Conservation (phyloP, 2,113 vertebrate species). For the Hyperopisus bebe region DNA sequence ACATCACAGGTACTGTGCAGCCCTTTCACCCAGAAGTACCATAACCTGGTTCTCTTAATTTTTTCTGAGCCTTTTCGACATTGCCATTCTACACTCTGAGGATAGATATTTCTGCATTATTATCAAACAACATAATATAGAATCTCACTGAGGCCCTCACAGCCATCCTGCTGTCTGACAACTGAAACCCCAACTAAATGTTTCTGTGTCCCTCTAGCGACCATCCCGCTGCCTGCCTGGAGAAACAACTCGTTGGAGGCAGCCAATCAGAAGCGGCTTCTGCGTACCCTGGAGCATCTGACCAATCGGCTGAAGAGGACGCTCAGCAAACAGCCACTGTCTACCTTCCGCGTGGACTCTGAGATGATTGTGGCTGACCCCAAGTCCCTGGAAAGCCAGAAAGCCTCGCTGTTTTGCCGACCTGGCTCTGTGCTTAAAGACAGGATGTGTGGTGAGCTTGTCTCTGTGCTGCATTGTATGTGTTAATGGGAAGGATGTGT, state of each 20-base stretch:
- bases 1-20: conserved; percentile 80
- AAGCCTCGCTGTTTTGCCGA: conserved; percentile 80
- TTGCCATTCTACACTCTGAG: neutral
- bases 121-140: neutral
- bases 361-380: conserved; percentile 84
- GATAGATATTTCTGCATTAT: neutral
- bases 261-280: conserved; percentile 83
- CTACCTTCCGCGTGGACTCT: conserved; percentile 80
- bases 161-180: neutral
- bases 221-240: conserved; percentile 81
- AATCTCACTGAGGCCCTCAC: conserved; percentile 1
- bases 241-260: conserved; percentile 87
- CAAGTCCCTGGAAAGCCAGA: conserved; percentile 82
- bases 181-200: conserved; percentile 31
- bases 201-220: conserved; percentile 74
- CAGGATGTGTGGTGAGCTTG: conserved; percentile 86
- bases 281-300: conserved; percentile 81
- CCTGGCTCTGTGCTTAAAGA: conserved; percentile 89
- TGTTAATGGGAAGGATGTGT: neutral
- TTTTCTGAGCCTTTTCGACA: neutral
- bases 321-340: conserved; percentile 79
- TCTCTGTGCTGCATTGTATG: neutral
- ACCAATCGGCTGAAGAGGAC: conserved; percentile 85
- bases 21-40: neutral
- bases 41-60: neutral